Base-by-base conservation (phyloP, 2,888 invertebrate species). In the Phrixothrix hirtus region DNA sequence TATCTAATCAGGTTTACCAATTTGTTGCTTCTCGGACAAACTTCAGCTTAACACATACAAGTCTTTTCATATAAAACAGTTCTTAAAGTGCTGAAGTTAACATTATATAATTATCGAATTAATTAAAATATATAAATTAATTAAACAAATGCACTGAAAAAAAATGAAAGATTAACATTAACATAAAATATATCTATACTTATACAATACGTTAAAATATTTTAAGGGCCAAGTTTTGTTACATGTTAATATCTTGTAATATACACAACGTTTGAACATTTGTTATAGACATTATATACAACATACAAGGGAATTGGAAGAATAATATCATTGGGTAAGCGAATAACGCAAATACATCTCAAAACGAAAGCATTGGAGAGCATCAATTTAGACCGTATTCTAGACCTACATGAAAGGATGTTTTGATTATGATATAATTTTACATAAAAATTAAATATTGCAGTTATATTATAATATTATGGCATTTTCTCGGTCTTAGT, bases 201-300 rank as follows among this genome's bases (percentile, higher is more conserved):
- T n/a, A n/a, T n/a, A n/a, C n/a, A n/a, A 25, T 34, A 17, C 21
- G 29, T 39, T 47, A 14, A 25, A 31, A 47, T 26, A 38, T 26
- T 38, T 31, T 26, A 47, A 38, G 47, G 47, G 39, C 39, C 38
- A 15, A 36, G 2, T 29, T 41, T 31, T 36, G 5, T 36, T 41
- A 31, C 36, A 50, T 37, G 37, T 44, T 50, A 43, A 38, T 44
- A 43, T 37, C 35, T 54, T 57, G 56, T 64, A 68, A 64, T 65
- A 64, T 71, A 72, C 70, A 73, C 70, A 72, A 71, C 69, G 70
- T 70, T 67, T 65, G 63, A 72, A 72, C 70, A 72, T 68, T 71
- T 70, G 70, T 68, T 72, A 72, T 72, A 71, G 64, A 55, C 54
- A 55, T 60, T 72, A 72, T 72, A 68, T 73, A 71, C 71, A 72